Evolutionary conservation across 2,113 vertebrate genomes (phyloP).

Genomic region (Pogona vitticeps): DNA sequence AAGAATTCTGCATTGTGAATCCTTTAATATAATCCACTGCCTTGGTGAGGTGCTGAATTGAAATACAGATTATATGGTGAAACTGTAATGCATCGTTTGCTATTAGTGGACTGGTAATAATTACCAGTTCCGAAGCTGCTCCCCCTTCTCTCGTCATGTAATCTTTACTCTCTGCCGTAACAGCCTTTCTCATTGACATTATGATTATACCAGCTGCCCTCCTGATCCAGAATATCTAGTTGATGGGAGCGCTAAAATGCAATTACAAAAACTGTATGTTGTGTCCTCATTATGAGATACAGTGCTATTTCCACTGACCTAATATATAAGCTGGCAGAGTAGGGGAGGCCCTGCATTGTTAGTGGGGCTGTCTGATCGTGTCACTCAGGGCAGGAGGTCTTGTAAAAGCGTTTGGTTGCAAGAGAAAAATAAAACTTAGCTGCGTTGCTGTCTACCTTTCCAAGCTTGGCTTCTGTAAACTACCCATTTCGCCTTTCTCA

Average conservation of each 20-base stretch:
- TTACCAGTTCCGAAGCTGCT: slow-evolving; percentile 84
- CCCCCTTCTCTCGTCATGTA: slow-evolving; percentile 62
- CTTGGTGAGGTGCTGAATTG: slow-evolving; percentile 69
- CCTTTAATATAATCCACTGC: slow-evolving; percentile 72
- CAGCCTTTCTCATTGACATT: slow-evolving; percentile 85
- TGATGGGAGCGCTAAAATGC: slow-evolving; percentile 80
- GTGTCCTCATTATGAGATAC: slow-evolving; percentile 78
- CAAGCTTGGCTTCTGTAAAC: background rate
- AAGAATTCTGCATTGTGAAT: slow-evolving; percentile 77
- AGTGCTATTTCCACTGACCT: slow-evolving; percentile 79
- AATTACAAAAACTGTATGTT: slow-evolving; percentile 69
- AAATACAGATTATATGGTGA: slow-evolving; percentile 79
- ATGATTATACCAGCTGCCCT: slow-evolving; percentile 82
- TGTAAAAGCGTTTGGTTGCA: slow-evolving; percentile 61
- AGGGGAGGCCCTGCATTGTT: slow-evolving; percentile 59
- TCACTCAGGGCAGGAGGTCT: slow-evolving; percentile 28
- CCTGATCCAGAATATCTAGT: slow-evolving; percentile 79
- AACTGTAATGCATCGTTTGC: slow-evolving; percentile 83
- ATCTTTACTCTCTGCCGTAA: slow-evolving; percentile 82
- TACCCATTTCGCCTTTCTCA: background rate
- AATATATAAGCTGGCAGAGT: slow-evolving; percentile 66
- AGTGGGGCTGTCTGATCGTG: slow-evolving; percentile 23
- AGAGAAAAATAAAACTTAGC: slow-evolving; percentile 38
- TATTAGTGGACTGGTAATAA: slow-evolving; percentile 86
- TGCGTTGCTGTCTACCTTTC: slow-evolving; percentile 10